Percentiles rank a stretch among this genome's conserved stretches.
Conservation (phyloP, 2,113 vertebrate species). For the Elephas maximus region DNA sequence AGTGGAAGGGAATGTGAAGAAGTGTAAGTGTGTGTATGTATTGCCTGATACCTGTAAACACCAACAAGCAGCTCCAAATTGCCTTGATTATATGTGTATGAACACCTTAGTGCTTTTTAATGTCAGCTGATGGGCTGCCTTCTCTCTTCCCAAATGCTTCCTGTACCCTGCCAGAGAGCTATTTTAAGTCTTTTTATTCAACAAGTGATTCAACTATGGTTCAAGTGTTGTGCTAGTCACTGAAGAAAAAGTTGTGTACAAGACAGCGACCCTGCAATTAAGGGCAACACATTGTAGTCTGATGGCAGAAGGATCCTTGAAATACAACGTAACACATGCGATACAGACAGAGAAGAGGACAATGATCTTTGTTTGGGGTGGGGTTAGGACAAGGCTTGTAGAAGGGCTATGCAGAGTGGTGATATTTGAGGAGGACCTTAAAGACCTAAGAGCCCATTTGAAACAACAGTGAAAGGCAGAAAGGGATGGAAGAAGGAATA, state of each 20-base stretch:
- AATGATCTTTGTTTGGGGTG: too few relatives aligned
- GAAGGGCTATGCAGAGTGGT: not conserved
- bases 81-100: not conserved
- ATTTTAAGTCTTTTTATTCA: not conserved
- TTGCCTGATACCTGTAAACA: not conserved
- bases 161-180: not conserved
- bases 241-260: too few relatives aligned
- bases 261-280: not conserved
- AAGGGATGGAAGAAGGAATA: not conserved
- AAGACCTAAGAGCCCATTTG: not conserved
- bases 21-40: fast-evolving
- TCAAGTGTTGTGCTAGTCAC: not conserved
- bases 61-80: not conserved
- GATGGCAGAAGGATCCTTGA: not conserved
- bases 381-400: not conserved
- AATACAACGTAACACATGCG: not conserved
- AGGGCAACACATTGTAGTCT: not conserved
- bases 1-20: not conserved
- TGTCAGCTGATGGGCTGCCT: not conserved
- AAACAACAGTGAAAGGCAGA: not conserved
- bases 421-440: not conserved
- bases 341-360: not conserved
- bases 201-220: not conserved
- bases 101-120: not conserved
- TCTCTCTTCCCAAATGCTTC: not conserved